A percentile compares a stretch with the other conserved stretches of the same genome.
Conservation (phyloP, 2,113 vertebrate species). For the Sturnus vulgaris region DNA sequence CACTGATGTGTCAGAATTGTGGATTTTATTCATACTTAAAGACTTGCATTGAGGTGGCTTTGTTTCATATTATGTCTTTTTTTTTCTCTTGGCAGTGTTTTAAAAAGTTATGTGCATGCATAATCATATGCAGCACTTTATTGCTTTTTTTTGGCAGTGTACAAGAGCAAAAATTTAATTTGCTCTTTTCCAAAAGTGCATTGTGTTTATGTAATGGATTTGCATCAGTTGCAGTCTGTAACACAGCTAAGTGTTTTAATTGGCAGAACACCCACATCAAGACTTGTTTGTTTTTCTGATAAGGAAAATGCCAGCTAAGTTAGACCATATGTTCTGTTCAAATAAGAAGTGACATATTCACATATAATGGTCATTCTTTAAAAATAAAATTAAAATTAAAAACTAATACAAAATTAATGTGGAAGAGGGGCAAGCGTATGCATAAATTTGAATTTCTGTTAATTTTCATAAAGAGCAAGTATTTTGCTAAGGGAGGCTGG, state of each 20-base stretch:
- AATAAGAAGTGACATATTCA: constrained; percentile 50
- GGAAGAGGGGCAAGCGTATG: neutral
- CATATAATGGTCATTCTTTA: constrained; percentile 62
- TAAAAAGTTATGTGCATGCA: constrained; percentile 51
- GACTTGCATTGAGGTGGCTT: constrained; percentile 5
- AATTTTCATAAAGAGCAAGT: neutral
- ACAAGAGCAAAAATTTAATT: constrained; percentile 70
- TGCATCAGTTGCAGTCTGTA: constrained; percentile 72
- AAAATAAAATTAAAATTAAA: constrained; percentile 45
- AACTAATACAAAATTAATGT: neutral
- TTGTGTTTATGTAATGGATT: constrained; percentile 74
- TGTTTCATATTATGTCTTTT: constrained; percentile 24
- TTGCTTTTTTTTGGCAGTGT: constrained; percentile 57
- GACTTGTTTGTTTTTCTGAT: constrained; percentile 80
- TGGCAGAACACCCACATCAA: constrained; percentile 79
- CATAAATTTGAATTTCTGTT: neutral
- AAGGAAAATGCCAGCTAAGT: constrained; percentile 79
- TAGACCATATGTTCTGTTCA: constrained; percentile 75
- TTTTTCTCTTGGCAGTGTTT: constrained; percentile 14
- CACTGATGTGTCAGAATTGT: constrained; percentile 33
- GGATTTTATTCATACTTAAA: constrained; percentile 65
- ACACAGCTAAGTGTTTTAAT: constrained; percentile 76
- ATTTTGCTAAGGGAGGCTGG: neutral
- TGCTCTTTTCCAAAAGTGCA: constrained; percentile 70
- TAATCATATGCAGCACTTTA: constrained; percentile 52